Base-by-base conservation (phyloP, 2,888 invertebrate genomes). In the Pseudococcus longispinus region DNA sequence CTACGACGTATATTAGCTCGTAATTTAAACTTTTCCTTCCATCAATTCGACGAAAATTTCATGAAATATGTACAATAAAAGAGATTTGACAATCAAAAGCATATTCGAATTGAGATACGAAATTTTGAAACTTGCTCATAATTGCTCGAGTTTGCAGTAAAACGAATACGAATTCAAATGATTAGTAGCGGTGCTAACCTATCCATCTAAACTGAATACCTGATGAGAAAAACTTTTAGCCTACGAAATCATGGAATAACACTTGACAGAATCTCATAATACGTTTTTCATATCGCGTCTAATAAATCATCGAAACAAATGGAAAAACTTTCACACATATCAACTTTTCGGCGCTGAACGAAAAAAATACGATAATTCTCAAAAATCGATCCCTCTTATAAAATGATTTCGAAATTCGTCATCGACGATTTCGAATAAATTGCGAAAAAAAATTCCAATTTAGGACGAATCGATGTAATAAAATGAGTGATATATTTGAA, bases 221-320 rank as follows among this genome's bases (percentile, higher is more conserved):
- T 55, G n/a, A 55, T 8, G n/a, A 15, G 55, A 55, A 55, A 55
- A 55, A 55, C 55, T 55, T 55, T 55, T 18, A 55, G 55, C n/a
- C n/a, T n/a, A n/a, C 18, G 5, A 55, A 55, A 55, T 55, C 55
- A 55, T 2, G 15, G 55, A n/a, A 55, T n/a, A n/a, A 55, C n/a
- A n/a, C n/a, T 55, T 55, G 55, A 55, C 55, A 55, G 55, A 55
- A 55, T 55, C 55, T 55, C 55, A 55, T 55, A n/a, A 55, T 55
- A 55, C 55, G 55, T 55, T 55, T 55, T 55, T 55, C 55, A n/a
- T 55, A 55, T n/a, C n/a, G n/a, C 55, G n/a, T 55, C 55, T 55
- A 55, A 55, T 55, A 55, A 55, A 55, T 55, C 55, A 55, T 55
- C 15, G n/a, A 55, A 55, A 55, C 55, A 55, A 55, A 55, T 55